Evolutionary conservation across 2,113 vertebrate species (phyloP), one percentile per base, ranked within the genome.

Genomic region (Erythrocercus mccallii): DNA sequence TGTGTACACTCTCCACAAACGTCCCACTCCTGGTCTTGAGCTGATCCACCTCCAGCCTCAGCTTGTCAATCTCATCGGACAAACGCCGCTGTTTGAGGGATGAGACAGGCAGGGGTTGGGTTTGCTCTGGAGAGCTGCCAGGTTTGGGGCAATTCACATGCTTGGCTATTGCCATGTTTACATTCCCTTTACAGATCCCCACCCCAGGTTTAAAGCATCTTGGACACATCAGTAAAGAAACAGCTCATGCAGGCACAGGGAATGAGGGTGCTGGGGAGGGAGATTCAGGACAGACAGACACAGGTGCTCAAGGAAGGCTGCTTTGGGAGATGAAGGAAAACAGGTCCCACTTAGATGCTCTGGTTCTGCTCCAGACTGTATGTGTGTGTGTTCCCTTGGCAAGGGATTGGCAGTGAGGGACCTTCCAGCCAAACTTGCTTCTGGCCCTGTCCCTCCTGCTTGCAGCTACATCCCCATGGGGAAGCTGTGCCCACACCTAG

Each of bases 1-100:
- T 89, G 51, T 99, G 99, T 86, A 98, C 90, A 51, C 98, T 98
- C 57, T 99, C 99, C 95, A 98, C 98, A 37, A 99, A 99, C 0
- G 97, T 98, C 28, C 98, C 99, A 61, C 99, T 99, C 90, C 99
- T 98, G 74, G 98, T 98, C 94, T 99, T 99, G 97, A 99, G 97
- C 95, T 99, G 99, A 95, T 99, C 99, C 5, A 99, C 98, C 97
- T 99, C 99, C 71, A 98, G 96, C 91, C 99, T 98, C 90, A 99
- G 97, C 87, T 99, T 99, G 91, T 99, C 99, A 11, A 99, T 99
- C 98, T 99, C 99, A 6, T 99, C 99, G 2, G 99, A 99, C 94
- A 99, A 96, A 50, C 99, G 98, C 86, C 99, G 98, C 99, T 99
- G 96, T 93, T 70, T 1, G 66, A 86, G 89, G 15, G 76, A 86